Base-by-base conservation (phyloP, 2,113 vertebrate species). In the Sorex fumeus region DNA sequence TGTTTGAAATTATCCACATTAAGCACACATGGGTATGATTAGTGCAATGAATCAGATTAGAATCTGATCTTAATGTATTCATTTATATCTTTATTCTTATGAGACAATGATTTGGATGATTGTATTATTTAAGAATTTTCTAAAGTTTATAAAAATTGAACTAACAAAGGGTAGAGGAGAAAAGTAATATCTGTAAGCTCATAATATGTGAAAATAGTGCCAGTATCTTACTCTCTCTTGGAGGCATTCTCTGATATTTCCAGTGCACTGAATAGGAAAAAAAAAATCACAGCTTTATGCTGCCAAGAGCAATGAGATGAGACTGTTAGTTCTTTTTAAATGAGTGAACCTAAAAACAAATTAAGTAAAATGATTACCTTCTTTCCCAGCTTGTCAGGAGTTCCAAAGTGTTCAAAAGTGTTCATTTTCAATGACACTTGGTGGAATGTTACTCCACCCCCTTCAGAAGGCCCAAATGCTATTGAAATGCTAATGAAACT, bases 281-380 rank as follows among this genome's bases (percentile, higher is more conserved):
- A 85, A 40, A 40, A 40, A 40, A 86, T 88, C 87, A 32, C 77
- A 67, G 25, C 91, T 87, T 40, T 75, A 28, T 82, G 92, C 9
- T 96, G 6, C 84, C 82, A 84, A 80, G 28, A 87, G 70, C 4
- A 11, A 60, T 87, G 87, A 36, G 93, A 60, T 87, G 87, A 36
- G 93, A 81, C 45, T 78, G 32, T 88, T 64, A 81, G 81, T 72
- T 60, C 82, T 16, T 92, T 92, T 94, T 88, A 93, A 95, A 94
- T 36, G n/a, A 75, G 7, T 72, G 77, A 75, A 64, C 64, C 84
- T 86, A 84, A 92, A 87, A 60, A 86, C 15, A 94, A 95, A 94
- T 69, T 77, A 92, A 81, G 28, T 78, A 84, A 93, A 95, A 95
- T 94, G 88, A 93, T 77, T 77, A 94, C 79, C 93, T 88, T 79